Evolutionary conservation across 2,888 invertebrate species (phyloP).

Genomic region (Polyploca ridens): DNA sequence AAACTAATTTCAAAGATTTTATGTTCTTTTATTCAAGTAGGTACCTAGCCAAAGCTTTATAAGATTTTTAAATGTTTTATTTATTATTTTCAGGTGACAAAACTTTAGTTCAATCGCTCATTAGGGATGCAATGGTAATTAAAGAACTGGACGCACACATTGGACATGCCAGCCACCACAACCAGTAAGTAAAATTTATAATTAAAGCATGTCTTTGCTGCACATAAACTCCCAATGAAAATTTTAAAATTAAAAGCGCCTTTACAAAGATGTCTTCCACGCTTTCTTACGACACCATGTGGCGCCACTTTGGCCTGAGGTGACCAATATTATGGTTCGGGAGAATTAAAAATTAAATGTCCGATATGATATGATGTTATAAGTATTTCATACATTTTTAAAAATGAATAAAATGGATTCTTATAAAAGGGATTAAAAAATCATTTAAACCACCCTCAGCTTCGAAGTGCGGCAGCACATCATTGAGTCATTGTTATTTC

Average conservation of each 20-base stretch:
- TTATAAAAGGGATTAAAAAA: too few relatives aligned
- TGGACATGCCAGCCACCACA: conserved; percentile 88
- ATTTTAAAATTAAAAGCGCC: conserved; percentile 5
- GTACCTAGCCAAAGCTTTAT: neutral
- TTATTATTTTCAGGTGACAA: conserved; percentile 90
- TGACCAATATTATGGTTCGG: too few relatives aligned
- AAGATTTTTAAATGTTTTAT: neutral
- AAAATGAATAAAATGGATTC: too few relatives aligned
- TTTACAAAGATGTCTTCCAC: neutral
- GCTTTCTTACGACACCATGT: too few relatives aligned
- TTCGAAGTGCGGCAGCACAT: too few relatives aligned
- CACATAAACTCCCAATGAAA: conserved; percentile 28
- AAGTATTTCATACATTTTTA: too few relatives aligned
- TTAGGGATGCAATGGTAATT: conserved; percentile 95
- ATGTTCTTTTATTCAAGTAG: neutral
- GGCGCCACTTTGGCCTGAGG: too few relatives aligned
- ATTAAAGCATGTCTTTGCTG: conserved; percentile 55
- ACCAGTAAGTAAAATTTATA: conserved; percentile 88
- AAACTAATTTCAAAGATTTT: too few relatives aligned
- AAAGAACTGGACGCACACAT: conserved; percentile 91
- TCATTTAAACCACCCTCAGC: too few relatives aligned
- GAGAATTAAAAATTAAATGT: too few relatives aligned
- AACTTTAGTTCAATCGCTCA: conserved; percentile 94
- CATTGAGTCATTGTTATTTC: too few relatives aligned
- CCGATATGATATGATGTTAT: too few relatives aligned